Percentiles rank a stretch among this genome's conserved stretches.
Evolutionary conservation across 2,888 invertebrate genomes (phyloP).

Genomic region (Amphipoea oculea): DNA sequence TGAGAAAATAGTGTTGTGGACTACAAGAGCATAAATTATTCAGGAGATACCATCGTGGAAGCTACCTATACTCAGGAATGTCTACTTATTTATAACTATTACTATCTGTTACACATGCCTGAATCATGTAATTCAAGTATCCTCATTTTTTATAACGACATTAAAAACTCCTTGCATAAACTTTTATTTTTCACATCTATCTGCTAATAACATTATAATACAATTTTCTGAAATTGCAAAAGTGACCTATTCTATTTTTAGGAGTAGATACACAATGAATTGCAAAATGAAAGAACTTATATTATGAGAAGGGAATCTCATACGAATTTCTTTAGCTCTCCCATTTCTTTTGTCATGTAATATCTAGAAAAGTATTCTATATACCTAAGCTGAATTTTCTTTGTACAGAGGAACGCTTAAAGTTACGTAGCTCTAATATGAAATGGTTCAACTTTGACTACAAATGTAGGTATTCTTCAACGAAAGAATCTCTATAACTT

Average conservation of each 20-base stretch:
- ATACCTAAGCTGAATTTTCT: constrained; percentile 48
- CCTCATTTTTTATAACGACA: no score
- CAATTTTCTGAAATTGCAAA: background rate
- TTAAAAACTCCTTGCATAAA: no score
- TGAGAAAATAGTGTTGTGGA: no score
- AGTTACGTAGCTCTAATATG: constrained; percentile 56
- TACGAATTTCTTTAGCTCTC: constrained; percentile 42
- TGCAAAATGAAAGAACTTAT: constrained; percentile 24
- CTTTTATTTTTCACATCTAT: no score
- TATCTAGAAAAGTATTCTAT: constrained; percentile 36
- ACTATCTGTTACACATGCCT: no score
- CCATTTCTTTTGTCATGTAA: constrained; percentile 44
- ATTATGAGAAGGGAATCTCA: constrained; percentile 11
- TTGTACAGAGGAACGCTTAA: constrained; percentile 30
- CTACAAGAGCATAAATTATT: no score
- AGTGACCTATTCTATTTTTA: constrained; percentile 1
- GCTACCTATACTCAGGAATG: no score
- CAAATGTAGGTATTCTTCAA: constrained; percentile 57
- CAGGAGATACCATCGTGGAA: no score
- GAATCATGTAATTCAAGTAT: no score
- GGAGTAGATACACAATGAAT: constrained; percentile 15
- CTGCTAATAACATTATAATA: no score
- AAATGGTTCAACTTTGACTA: constrained; percentile 55
- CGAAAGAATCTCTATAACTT: constrained; percentile 54
- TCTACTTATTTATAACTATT: no score